phyloP scores from a whole-genome alignment of 2,888 invertebrate genomes.

The Ernsta delagoae region DNA sequence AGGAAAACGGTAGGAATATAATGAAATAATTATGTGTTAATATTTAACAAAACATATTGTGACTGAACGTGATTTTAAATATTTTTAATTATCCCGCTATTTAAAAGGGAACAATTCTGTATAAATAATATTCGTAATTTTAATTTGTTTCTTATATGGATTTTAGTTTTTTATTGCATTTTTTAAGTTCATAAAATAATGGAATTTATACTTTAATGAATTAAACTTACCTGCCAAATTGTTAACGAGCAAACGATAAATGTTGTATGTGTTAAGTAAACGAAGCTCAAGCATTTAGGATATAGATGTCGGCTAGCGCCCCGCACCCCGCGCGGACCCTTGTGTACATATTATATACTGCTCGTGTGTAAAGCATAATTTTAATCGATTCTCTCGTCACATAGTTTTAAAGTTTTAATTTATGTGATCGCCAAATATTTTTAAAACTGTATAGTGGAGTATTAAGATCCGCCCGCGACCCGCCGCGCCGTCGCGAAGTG shows the following conservation, averaged over 20 bases:
- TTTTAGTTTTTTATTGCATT: constrained; percentile 81
- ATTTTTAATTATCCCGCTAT: constrained; percentile 76
- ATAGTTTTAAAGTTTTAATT: constrained; percentile 84
- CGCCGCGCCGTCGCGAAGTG: constrained; percentile 69
- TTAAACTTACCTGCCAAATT: constrained; percentile 82
- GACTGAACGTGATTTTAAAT: constrained; percentile 80
- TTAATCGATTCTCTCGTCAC: constrained; percentile 83
- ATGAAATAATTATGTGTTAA: constrained; percentile 82
- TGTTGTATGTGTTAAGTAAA: constrained; percentile 74
- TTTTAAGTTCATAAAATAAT: constrained; percentile 75
- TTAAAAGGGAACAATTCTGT: constrained; percentile 75
- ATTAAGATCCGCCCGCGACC: constrained; percentile 57
- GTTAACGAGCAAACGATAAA: constrained; percentile 74
- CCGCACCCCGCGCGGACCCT: constrained; percentile 68
- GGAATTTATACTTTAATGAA: constrained; percentile 77
- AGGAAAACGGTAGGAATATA: constrained; percentile 82
- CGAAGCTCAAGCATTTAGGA: constrained; percentile 81
- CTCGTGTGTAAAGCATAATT: constrained; percentile 83
- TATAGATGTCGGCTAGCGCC: constrained; percentile 51
- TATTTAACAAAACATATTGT: constrained; percentile 81
- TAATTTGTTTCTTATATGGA: constrained; percentile 81
- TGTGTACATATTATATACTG: constrained; percentile 74
- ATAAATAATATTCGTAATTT: constrained; percentile 82
- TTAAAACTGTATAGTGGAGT: constrained; percentile 78
- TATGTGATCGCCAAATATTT: constrained; percentile 84